Evolutionary conservation across 2,888 invertebrate genomes (phyloP), one percentile per base, ranked within the genome.

Genomic region (Morpho helenor): DNA sequence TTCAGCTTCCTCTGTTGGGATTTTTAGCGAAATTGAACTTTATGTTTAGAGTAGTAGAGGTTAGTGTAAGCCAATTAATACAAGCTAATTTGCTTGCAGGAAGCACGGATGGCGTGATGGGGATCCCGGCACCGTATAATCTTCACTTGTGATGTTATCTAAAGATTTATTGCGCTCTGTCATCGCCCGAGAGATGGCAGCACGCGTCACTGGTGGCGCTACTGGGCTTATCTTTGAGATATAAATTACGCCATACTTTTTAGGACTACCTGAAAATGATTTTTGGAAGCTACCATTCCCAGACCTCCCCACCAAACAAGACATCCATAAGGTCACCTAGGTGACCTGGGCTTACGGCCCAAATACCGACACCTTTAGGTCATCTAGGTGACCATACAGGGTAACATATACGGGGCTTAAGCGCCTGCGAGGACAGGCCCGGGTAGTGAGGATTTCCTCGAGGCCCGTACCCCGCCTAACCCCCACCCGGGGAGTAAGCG

Each of bases 131-230:
- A 82, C 81, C 89, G 89, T 89, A 83, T 90, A 90, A 90, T 90
- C 88, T 87, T 80, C 72, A 78, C 79, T 79, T 87, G 82, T 86
- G 90, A 90, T 89, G 84, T 90, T 90, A 90, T 90, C 90, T 73
- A 53, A 79, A 83, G 89, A 90, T 90, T 90, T 90, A 90, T 89
- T 88, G 83, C 80, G 77, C 78, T 79, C 86, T 86, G 87, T 87
- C 87, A 82, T 80, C 87, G 79, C 69, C 80, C 86, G 75, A 82
- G 80, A 89, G 89, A 87, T 89, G 89, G 87, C 87, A 68, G 82
- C 85, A 86, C 84, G 87, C 87, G 80, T 85, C 87, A 84, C 79
- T 83, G 77, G 71, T 67, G 66, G 87, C n/a, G n/a, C 85, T 87
- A 84, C 79, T 83, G 77, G 71, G 67, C 65, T 69, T 46, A 52